Evolutionary conservation across 2,113 vertebrate genomes (phyloP), one percentile per base, ranked within the genome.

Genomic region (Orycteropus afer): DNA sequence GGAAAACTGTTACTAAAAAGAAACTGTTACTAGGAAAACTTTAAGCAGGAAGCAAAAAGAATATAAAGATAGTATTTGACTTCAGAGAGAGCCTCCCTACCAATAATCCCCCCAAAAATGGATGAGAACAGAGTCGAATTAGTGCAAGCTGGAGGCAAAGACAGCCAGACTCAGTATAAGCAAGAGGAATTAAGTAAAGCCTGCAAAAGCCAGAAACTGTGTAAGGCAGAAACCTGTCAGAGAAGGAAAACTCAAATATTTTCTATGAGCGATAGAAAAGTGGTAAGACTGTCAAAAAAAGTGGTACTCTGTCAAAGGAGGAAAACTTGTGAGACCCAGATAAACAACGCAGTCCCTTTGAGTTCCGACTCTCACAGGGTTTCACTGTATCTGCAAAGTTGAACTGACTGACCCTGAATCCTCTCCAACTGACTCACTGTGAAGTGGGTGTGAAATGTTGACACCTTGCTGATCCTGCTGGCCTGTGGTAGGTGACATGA

Each of bases 1-100:
- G n/a, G n/a, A n/a, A n/a, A n/a, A n/a, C n/a, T n/a, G n/a, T n/a
- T n/a, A n/a, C n/a, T n/a, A n/a, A n/a, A n/a, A n/a, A n/a, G n/a
- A n/a, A n/a, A n/a, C n/a, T n/a, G n/a, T n/a, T n/a, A n/a, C n/a
- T 37, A 74, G 42, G 42, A 81, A 81, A 95, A 83, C 34, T 67
- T 47, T 67, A 74, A 89, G 42, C 42, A 80, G 61, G n/a, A 95
- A 94, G 78, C 91, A 93, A 34, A 23, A 40, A 85, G 45, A 86
- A 22, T 67, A 49, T 67, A 83, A 77, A 96, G 18, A 81, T 51
- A 61, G 40, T 57, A 34, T 89, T 49, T 86, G 78, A 85, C 61
- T 88, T 84, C 14, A 89, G 73, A 59, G 40, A 80, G 25, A 95
- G 13, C 10, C 49, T 69, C 17, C n/a, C 25, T 40, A 3, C 59